These are phyloP conservation scores for Antheraea mylitta DNA, from an alignment of 1,140 invertebrate genomes.

Conservation along the genomic window DNA sequence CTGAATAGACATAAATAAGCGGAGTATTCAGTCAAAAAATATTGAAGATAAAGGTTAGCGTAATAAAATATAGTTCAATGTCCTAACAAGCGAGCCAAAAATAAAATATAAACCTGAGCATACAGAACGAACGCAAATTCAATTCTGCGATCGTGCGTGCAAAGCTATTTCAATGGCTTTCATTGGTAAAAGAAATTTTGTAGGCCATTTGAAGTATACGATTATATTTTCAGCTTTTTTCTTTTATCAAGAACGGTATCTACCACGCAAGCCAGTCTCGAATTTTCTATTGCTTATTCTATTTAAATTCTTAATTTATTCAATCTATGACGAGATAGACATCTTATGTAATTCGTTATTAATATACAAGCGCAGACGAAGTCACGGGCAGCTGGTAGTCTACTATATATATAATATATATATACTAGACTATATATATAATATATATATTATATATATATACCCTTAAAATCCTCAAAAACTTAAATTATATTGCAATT, in stretches of 20 bases:
- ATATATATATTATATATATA: no score
- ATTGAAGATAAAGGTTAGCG: neutral
- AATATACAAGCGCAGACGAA: no score
- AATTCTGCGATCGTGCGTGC: neutral
- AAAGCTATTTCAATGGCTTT: neutral
- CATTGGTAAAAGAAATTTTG: neutral
- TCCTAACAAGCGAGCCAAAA: neutral
- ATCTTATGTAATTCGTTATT: no score
- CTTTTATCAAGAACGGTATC: neutral
- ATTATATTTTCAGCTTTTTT: neutral
- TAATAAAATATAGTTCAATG: neutral
- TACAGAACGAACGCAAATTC: constrained; percentile 1
- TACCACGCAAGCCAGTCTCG: neutral
- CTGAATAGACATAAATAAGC: neutral
- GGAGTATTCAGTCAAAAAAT: neutral
- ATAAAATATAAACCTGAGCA: neutral
- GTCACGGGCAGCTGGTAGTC: no score
- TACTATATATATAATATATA: no score
- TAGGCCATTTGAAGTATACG: neutral
- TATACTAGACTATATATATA: no score
- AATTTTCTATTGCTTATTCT: neutral
- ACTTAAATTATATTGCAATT: no score
- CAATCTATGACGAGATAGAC: no score
- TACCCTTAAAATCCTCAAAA: no score
- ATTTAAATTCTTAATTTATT: no score